These are phyloP conservation scores for Empidonax traillii DNA, from an alignment of 2,113 vertebrate species.

Conservation along the genomic window DNA sequence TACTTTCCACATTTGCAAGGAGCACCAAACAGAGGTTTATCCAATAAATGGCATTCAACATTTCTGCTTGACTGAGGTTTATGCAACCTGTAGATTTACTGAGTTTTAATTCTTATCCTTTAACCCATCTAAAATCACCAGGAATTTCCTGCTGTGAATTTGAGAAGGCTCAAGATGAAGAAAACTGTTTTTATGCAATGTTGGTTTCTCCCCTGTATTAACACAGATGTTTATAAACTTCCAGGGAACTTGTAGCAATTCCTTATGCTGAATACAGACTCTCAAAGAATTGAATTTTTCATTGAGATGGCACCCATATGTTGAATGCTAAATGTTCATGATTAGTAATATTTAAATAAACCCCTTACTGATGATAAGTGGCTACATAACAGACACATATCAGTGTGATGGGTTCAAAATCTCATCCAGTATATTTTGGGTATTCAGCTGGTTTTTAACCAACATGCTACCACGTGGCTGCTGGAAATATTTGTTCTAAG, in stretches of 20 bases:
- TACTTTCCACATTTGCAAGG: background rate
- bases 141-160: background rate
- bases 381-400: slow-evolving; percentile 26
- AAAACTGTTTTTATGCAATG: background rate
- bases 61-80: background rate
- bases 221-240: background rate
- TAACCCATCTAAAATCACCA: background rate
- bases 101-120: background rate
- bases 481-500: background rate
- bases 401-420: slow-evolving; percentile 50
- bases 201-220: background rate
- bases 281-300: slow-evolving; percentile 51
- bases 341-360: slow-evolving; percentile 44
- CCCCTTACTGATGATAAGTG: slow-evolving; percentile 49
- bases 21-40: background rate
- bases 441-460: slow-evolving; percentile 48
- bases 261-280: background rate
- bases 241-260: background rate
- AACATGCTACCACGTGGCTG: background rate
- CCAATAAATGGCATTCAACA: background rate
- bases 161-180: background rate
- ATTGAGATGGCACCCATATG: background rate
- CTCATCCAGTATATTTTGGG: slow-evolving; percentile 5
- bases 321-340: slow-evolving; percentile 51
- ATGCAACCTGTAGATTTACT: background rate